Conservation (phyloP, 2,888 invertebrate species). For the Athalia circularis region DNA sequence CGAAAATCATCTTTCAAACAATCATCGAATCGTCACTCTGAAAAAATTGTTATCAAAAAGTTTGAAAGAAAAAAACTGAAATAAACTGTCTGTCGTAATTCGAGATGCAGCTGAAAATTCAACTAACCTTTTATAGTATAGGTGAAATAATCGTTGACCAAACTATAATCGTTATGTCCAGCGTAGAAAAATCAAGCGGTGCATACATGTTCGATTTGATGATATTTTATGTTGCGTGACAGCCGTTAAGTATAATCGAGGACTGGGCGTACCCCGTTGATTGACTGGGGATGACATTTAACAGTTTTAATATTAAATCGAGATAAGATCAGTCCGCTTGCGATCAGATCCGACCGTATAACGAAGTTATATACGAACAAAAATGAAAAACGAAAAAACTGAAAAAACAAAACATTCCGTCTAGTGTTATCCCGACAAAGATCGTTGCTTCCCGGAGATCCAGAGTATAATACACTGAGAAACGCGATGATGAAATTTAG, state of each 20-base stretch:
- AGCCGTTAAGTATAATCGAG: conserved; percentile 24
- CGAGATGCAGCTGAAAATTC: not conserved
- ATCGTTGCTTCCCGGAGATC: too few species aligned
- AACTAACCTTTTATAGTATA: conserved; percentile 1
- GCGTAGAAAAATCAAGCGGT: conserved; percentile 44
- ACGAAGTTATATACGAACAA: conserved; percentile 15
- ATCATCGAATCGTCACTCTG: not conserved
- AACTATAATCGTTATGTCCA: not conserved
- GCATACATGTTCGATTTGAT: conserved; percentile 43
- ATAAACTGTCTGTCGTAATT: too few species aligned
- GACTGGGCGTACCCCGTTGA: conserved; percentile 50
- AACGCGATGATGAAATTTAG: too few species aligned
- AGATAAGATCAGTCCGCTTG: conserved; percentile 54
- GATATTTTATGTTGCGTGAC: conserved; percentile 41
- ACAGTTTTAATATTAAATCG: conserved; percentile 64
- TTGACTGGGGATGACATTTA: conserved; percentile 61
- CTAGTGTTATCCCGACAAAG: too few species aligned
- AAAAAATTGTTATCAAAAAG: not conserved
- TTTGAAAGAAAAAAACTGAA: not conserved
- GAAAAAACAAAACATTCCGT: not conserved
- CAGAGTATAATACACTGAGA: too few species aligned
- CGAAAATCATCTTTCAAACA: not conserved
- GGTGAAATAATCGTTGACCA: conserved; percentile 16
- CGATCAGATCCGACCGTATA: too few species aligned
- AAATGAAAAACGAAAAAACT: conserved; percentile 56